These are phyloP conservation scores for Sturnus vulgaris DNA, from an alignment of 2,113 vertebrate genomes.

Conservation along the genomic window DNA sequence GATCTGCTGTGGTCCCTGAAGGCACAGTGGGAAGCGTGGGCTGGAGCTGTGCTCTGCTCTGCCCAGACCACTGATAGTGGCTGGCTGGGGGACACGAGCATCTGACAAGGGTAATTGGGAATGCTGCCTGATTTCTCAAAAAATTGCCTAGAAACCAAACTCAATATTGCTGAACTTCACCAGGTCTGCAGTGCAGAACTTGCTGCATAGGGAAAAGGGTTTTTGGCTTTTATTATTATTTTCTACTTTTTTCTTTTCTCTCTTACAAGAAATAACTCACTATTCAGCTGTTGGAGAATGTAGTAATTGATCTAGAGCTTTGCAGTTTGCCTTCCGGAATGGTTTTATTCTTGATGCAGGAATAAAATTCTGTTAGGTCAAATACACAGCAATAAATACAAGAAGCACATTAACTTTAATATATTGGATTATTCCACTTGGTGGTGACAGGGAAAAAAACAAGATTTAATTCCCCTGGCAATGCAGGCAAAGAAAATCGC, in stretches of 20 bases:
- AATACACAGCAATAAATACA: conserved; percentile 67
- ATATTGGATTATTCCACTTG: conserved; percentile 75
- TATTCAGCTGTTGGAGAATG: conserved; percentile 63
- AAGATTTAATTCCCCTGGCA: conserved; percentile 74
- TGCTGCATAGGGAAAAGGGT: neutral
- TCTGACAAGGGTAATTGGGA: neutral
- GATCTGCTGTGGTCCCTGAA: fast-evolving
- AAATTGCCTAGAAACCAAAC: conserved; percentile 62
- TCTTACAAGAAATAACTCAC: conserved; percentile 71
- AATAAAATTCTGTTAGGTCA: conserved; percentile 69
- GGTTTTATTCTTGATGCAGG: conserved; percentile 66
- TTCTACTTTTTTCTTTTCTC: neutral
- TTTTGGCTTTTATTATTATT: conserved; percentile 11
- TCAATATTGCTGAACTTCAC: conserved; percentile 24
- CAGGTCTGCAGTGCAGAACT: conserved; percentile 62
- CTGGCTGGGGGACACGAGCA: neutral
- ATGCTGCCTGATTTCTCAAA: conserved; percentile 4
- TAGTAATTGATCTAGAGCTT: conserved; percentile 70
- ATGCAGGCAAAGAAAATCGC: conserved; percentile 67
- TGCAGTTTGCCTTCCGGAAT: conserved; percentile 32
- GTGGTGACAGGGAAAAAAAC: conserved; percentile 57
- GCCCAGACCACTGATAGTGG: fast-evolving
- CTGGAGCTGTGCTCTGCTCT: neutral
- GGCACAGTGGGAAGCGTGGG: fast-evolving
- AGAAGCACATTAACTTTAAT: conserved; percentile 65